phyloP scores from a whole-genome alignment of 2,797 vertebrate genomes.

The Brachyrhaphis roseni region DNA sequence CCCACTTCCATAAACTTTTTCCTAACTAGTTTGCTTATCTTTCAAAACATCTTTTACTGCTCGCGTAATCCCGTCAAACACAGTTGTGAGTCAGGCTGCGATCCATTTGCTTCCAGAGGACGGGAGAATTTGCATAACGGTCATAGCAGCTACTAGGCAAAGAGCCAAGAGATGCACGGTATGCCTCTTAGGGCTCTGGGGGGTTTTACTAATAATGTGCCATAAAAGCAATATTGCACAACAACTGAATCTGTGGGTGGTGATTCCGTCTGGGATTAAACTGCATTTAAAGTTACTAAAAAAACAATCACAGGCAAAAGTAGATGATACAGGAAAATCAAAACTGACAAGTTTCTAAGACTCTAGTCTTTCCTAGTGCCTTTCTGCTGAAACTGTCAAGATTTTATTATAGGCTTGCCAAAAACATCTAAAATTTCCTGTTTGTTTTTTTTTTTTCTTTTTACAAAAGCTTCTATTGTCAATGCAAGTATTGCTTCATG shows the following conservation, averaged over 20 bases:
- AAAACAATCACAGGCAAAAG: constrained; percentile 25
- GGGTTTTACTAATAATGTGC: constrained; percentile 36
- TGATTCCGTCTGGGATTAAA: constrained; percentile 35
- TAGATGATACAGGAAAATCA: background rate
- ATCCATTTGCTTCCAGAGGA: constrained; percentile 53
- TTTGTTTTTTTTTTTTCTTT: background rate
- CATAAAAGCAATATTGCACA: constrained; percentile 51
- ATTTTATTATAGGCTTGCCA: background rate
- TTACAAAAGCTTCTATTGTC: constrained; percentile 25
- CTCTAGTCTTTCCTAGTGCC: background rate
- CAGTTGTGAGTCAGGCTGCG: constrained; percentile 19
- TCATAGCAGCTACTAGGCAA: constrained; percentile 44
- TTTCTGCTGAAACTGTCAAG: constrained; percentile 4
- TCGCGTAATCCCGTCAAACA: constrained; percentile 25
- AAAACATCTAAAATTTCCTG: background rate
- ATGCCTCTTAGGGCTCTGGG: constrained; percentile 31
- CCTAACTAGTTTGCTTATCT: constrained; percentile 27
- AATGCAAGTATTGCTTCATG: background rate
- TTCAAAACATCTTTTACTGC: background rate
- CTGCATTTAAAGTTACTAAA: constrained; percentile 23
- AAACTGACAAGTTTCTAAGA: background rate
- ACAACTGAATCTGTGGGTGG: constrained; percentile 42
- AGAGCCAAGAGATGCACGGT: constrained; percentile 57
- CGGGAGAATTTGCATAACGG: constrained; percentile 81
- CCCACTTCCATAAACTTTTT: background rate